Conservation (phyloP, 2,888 invertebrate genomes). For the Pinctada fucata region DNA sequence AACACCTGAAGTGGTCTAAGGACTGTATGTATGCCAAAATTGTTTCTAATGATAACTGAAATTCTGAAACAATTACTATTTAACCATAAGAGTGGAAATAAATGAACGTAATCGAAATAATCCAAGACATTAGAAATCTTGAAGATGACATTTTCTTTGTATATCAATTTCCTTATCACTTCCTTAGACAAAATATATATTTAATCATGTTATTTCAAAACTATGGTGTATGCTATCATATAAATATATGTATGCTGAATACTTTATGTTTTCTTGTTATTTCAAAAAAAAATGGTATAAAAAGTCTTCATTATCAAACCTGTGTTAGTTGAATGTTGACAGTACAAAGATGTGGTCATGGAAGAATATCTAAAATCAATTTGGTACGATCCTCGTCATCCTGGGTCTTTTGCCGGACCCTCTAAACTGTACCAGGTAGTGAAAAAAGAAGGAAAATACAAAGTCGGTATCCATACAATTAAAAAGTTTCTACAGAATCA, state of each 20-base stretch:
- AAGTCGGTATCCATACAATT: not conserved
- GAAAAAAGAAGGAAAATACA: not conserved
- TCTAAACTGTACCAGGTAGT: no score
- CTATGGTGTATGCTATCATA: not conserved
- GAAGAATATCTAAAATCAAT: slow-evolving; percentile 17
- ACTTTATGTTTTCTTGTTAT: not conserved
- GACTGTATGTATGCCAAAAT: no score
- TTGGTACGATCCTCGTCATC: slow-evolving; percentile 22
- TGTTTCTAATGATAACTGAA: no score
- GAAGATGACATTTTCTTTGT: no score
- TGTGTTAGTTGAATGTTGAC: not conserved
- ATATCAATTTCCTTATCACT: no score
- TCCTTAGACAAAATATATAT: no score
- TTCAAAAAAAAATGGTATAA: not conserved
- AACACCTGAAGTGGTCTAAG: no score
- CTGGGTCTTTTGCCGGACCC: not conserved
- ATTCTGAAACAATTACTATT: no score
- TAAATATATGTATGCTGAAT: not conserved
- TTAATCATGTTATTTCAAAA: not conserved
- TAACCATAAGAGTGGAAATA: no score
- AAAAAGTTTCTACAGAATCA: slow-evolving; percentile 20
- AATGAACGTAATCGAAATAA: no score
- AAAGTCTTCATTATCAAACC: not conserved
- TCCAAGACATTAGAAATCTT: no score
- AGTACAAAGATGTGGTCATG: not conserved